phyloP scores from a whole-genome alignment of 2,797 vertebrate species.

The Poecilia velifera region DNA sequence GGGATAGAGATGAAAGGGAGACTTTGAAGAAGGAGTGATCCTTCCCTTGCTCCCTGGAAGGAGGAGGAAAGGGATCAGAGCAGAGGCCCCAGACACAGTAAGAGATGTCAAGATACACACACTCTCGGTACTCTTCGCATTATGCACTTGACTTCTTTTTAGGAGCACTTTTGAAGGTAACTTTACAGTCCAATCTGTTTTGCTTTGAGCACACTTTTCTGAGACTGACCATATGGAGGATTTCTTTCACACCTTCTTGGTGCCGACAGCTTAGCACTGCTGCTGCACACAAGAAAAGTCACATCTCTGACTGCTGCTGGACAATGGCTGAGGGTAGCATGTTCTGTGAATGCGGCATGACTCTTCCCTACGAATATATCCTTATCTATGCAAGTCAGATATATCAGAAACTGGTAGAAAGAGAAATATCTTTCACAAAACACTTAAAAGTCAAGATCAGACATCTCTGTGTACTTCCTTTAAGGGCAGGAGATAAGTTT shows the following conservation, averaged over 20 bases:
- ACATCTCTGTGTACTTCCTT: neutral
- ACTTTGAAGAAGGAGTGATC: slow-evolving; percentile 77
- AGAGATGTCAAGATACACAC: slow-evolving; percentile 72
- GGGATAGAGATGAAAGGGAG: slow-evolving; percentile 74
- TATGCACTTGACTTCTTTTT: slow-evolving; percentile 70
- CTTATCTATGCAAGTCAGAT: slow-evolving; percentile 20
- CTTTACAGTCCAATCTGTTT: slow-evolving; percentile 65
- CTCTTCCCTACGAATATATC: neutral
- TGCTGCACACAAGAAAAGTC: slow-evolving; percentile 12
- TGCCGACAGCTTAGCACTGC: slow-evolving; percentile 39
- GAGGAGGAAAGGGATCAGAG: slow-evolving; percentile 71
- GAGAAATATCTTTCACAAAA: neutral
- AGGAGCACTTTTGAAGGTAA: slow-evolving; percentile 68
- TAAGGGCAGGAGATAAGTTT: neutral
- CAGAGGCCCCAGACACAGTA: slow-evolving; percentile 71
- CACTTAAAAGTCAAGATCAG: neutral
- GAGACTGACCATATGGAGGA: slow-evolving; percentile 54
- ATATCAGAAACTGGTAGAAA: neutral
- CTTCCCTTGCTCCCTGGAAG: slow-evolving; percentile 65
- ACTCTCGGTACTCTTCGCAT: slow-evolving; percentile 58
- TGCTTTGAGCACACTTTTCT: slow-evolving; percentile 51
- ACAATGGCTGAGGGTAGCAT: slow-evolving; percentile 16
- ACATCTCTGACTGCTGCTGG: slow-evolving; percentile 14
- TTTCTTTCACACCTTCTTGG: slow-evolving; percentile 25
- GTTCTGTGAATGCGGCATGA: slow-evolving; percentile 20